phyloP scores from a whole-genome alignment of 2,888 invertebrate species.

The Drosophila subsilvestris region DNA sequence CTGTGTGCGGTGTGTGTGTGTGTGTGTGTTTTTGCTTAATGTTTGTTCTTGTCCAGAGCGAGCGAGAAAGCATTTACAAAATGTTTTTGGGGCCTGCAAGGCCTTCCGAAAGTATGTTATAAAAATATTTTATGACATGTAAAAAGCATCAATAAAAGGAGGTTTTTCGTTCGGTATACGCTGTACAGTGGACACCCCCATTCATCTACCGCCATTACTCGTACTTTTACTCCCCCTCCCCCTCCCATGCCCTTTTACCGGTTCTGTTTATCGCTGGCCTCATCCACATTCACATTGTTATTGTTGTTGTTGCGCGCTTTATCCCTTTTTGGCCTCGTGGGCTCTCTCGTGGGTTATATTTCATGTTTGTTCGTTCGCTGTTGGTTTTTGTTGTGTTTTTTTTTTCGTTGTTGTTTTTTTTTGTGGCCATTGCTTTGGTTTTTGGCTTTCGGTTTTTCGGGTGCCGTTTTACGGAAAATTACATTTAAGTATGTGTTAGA shows the following conservation, averaged over 20 bases:
- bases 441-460: conserved; percentile 43
- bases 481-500: conserved; percentile 78
- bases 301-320: conserved; percentile 51
- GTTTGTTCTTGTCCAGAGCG: conserved; percentile 24
- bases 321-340: conserved; percentile 58
- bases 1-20: conserved; percentile 1
- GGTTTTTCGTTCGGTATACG: conserved; percentile 17
- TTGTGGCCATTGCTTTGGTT: conserved; percentile 28
- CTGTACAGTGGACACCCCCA: conserved; percentile 2
- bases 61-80: conserved; percentile 49
- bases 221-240: not conserved
- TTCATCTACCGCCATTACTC: not conserved
- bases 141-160: conserved; percentile 76
- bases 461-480: conserved; percentile 65
- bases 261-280: conserved; percentile 53
- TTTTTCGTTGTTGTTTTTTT: conserved; percentile 14
- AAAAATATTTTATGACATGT: conserved; percentile 79
- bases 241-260: conserved; percentile 12
- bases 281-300: conserved; percentile 20
- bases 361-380: conserved; percentile 26
- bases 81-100: conserved; percentile 46
- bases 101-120: conserved; percentile 63
- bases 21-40: conserved; percentile 37
- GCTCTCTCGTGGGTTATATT: conserved; percentile 58
- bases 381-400: conserved; percentile 28